Percentiles rank a stretch among this genome's conserved stretches.
Conservation (phyloP, 1,140 invertebrate genomes). For the Nymphalis io region DNA sequence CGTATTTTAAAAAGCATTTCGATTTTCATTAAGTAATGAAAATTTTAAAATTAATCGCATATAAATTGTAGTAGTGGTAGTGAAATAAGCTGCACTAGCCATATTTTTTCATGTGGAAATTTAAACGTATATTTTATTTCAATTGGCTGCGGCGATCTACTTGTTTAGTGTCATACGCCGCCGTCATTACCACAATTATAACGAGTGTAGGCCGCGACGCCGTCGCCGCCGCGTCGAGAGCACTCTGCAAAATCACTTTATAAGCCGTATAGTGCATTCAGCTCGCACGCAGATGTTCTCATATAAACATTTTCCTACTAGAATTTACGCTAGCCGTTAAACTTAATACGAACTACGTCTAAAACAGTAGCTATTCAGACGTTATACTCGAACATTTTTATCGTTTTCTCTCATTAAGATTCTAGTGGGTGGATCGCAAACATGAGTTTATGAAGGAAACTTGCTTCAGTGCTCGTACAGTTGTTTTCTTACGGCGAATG, state of each 20-base stretch:
- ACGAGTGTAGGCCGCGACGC: conserved; percentile 44
- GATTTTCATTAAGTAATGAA: conserved; percentile 11
- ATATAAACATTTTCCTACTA: conserved; percentile 56
- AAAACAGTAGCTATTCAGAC: conserved; percentile 34
- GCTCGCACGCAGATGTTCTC: conserved; percentile 41
- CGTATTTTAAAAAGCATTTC: conserved; percentile 1
- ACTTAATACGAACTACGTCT: conserved; percentile 52
- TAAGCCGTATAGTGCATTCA: conserved; percentile 61
- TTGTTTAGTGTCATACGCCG: conserved; percentile 42
- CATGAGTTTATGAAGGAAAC: conserved; percentile 48
- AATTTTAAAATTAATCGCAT: conserved; percentile 5
- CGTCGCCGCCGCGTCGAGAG: conserved; percentile 48
- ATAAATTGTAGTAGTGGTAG: background rate
- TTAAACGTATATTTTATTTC: conserved; percentile 21
- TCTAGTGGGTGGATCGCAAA: conserved; percentile 45
- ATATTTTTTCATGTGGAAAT: background rate
- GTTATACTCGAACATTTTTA: conserved; percentile 42
- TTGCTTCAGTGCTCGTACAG: conserved; percentile 34
- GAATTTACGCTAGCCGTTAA: conserved; percentile 45
- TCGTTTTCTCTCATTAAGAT: conserved; percentile 49
- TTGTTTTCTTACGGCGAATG: conserved; percentile 43
- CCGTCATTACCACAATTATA: conserved; percentile 58
- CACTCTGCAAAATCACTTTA: conserved; percentile 71
- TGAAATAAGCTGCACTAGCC: conserved; percentile 2
- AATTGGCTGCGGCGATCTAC: conserved; percentile 29